phyloP scores from a whole-genome alignment of 2,113 vertebrate genomes.

The Vimba vimba region DNA sequence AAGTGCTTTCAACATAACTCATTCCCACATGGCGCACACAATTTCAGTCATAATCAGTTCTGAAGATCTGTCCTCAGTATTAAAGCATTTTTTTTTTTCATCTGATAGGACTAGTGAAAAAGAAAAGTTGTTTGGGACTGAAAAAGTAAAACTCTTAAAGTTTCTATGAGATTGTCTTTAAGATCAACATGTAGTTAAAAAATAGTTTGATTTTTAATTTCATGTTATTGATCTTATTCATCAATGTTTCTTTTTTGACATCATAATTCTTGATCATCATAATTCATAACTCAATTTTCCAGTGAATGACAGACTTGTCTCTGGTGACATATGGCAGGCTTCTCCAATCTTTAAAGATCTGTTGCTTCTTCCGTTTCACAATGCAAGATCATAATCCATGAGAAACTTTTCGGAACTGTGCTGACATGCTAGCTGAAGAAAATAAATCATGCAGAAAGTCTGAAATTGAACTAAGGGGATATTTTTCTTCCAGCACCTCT shows the following conservation, averaged over 20 bases:
- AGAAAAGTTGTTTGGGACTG: neutral
- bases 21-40: neutral
- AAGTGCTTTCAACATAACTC: slow-evolving; percentile 20
- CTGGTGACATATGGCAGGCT: too few species aligned
- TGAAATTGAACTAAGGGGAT: neutral
- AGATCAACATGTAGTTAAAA: neutral
- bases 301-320: too few species aligned
- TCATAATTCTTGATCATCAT: too few species aligned
- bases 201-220: too few species aligned
- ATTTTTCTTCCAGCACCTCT: neutral
- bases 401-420: neutral
- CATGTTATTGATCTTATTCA: neutral
- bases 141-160: neutral
- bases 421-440: neutral
- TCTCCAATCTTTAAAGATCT: neutral
- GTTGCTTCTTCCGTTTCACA: neutral
- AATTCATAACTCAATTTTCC: too few species aligned
- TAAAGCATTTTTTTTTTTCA: neutral
- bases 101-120: neutral
- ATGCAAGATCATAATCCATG: neutral
- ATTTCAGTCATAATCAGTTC: neutral
- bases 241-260: too few species aligned
- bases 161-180: neutral
- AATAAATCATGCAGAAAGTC: neutral
- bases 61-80: neutral